Conservation (phyloP, 2,113 vertebrate species). For the Spermophilus dauricus region DNA sequence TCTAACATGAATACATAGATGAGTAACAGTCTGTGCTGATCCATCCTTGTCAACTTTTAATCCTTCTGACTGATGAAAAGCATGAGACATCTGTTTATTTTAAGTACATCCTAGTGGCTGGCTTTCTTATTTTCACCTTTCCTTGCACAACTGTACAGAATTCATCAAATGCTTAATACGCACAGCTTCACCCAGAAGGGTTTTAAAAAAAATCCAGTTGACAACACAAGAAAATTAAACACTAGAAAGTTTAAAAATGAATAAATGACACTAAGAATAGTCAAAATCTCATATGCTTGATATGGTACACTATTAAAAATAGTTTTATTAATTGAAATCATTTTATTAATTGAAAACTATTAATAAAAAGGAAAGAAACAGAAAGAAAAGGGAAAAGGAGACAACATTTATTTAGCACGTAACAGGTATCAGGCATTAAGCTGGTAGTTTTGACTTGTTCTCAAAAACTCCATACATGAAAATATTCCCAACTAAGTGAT, state of each 20-base stretch:
- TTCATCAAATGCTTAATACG: conserved; percentile 49
- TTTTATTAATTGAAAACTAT: background rate
- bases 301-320: background rate
- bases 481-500: background rate
- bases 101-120: conserved; percentile 64
- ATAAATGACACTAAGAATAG: background rate
- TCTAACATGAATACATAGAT: conserved; percentile 39
- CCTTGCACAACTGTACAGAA: conserved; percentile 45
- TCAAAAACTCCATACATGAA: background rate
- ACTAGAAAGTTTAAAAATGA: background rate
- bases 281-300: background rate
- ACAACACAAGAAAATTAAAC: conserved; percentile 23
- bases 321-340: no score
- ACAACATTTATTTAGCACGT: background rate
- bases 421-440: conserved; percentile 30
- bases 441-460: background rate
- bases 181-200: background rate
- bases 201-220: background rate
- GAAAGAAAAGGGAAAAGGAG: background rate
- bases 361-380: background rate
- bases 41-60: conserved; percentile 72
- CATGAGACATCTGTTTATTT: conserved; percentile 82
- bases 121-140: conserved; percentile 70
- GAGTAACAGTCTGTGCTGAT: conserved; percentile 59
- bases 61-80: conserved; percentile 73